Percentiles rank a stretch among this genome's conserved stretches.
These are phyloP conservation scores for Melieria omissa DNA, from an alignment of 2,888 invertebrate species.

Conservation along the genomic window DNA sequence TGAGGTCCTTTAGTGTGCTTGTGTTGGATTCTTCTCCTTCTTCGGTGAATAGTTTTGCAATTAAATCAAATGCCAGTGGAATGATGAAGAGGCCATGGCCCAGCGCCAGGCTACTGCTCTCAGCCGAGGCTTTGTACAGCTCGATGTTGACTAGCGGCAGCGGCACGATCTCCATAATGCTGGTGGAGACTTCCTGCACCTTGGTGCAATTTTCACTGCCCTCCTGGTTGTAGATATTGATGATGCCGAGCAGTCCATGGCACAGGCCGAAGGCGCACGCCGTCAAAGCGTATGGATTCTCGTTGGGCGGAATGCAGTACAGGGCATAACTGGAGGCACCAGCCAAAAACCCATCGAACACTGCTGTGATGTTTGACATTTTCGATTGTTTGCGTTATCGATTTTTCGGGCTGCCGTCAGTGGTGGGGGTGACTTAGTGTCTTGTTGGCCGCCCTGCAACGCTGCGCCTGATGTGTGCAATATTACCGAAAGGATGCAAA, in stretches of 20 bases:
- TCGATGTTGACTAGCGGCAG: constrained; percentile 56
- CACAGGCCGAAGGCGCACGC: constrained; percentile 52
- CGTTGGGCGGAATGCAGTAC: constrained; percentile 47
- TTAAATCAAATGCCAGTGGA: constrained; percentile 53
- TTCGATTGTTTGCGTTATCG: background rate
- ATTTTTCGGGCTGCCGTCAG: background rate
- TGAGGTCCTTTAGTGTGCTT: constrained; percentile 49
- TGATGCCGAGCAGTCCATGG: constrained; percentile 53
- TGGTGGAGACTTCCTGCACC: constrained; percentile 36
- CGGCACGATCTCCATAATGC: constrained; percentile 54
- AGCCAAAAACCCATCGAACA: constrained; percentile 49
- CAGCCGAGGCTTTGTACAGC: constrained; percentile 49
- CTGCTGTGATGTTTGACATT: constrained; percentile 16
- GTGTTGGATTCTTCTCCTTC: constrained; percentile 49
- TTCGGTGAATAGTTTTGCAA: constrained; percentile 41
- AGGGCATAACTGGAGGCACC: constrained; percentile 56
- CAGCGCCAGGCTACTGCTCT: constrained; percentile 50
- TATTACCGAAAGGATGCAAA: background rate
- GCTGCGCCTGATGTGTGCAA: background rate
- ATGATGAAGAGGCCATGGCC: constrained; percentile 55
- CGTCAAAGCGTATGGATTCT: constrained; percentile 54
- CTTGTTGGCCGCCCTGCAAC: background rate
- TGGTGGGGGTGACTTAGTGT: background rate
- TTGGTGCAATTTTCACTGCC: constrained; percentile 18
- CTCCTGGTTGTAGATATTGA: constrained; percentile 27